These are phyloP conservation scores for Lasioglossum leucozonium DNA, from an alignment of 2,888 invertebrate species.

Conservation along the genomic window DNA sequence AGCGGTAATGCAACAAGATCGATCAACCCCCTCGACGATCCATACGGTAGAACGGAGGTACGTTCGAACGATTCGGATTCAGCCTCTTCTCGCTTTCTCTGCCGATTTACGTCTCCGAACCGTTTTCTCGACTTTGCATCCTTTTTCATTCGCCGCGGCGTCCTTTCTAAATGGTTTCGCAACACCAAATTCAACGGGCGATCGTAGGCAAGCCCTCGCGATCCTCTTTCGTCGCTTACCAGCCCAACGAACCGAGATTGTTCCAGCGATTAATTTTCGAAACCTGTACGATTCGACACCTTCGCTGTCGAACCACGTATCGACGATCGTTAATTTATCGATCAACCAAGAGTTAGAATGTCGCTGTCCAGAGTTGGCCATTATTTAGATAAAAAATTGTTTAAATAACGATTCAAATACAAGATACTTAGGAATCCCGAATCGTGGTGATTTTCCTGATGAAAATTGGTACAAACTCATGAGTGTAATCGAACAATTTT, in stretches of 20 bases:
- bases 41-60: neutral
- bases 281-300: too few relatives aligned
- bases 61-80: neutral
- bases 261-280: neutral
- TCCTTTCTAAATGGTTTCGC: slow-evolving; percentile 9
- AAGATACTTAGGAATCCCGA: too few relatives aligned
- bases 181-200: neutral
- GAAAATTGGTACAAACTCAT: too few relatives aligned
- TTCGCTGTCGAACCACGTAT: neutral
- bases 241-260: neutral
- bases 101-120: slow-evolving; percentile 15
- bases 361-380: too few relatives aligned
- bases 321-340: neutral
- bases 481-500: too few relatives aligned
- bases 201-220: neutral
- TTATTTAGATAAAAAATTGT: too few relatives aligned
- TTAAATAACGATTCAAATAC: too few relatives aligned
- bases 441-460: too few relatives aligned
- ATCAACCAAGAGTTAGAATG: neutral
- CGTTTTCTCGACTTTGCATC: slow-evolving; percentile 9
- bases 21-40: neutral
- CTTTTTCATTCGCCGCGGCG: neutral
- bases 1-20: neutral
- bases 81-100: slow-evolving; percentile 22
- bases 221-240: neutral